Base-by-base conservation (phyloP, 1,140 invertebrate genomes). In the Mercenaria mercenaria region DNA sequence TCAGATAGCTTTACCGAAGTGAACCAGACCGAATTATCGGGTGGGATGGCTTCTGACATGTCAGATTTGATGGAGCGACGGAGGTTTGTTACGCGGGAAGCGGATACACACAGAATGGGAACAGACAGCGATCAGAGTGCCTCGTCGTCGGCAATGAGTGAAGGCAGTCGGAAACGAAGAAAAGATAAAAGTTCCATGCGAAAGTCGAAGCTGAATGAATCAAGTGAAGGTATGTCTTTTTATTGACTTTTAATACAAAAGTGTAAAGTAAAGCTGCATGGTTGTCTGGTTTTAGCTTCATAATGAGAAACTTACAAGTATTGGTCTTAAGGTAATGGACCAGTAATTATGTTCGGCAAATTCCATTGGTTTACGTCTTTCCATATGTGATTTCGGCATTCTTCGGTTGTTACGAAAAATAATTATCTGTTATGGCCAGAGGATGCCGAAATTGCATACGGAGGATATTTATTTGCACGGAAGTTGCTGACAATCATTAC, bases 181-280 rank as follows among this genome's bases (percentile, higher is more conserved):
- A 90, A 90, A 61, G 89, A 90, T 37, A 90, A 90, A 81, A 82
- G 77, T 39, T 86, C 89, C 39, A 84, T 90, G 83, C 59, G 89
- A 23, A 90, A 90, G 50, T 90, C 89, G 15, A 86, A 90, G 34
- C 64, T 90, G 37, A 90, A 90, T 64, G 52, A 80, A 61, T 64
- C 81, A 0, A 29, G 8, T 34, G 83, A 90, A 52, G 89, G 89
- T 90, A 82, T 47, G 89, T 80, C 56, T 59, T 23, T 59, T 59
- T 59, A 4, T 59, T 59, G 43, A 47, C 18, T 47, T 47, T 47
- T 18, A 47, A 47, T 47, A 10, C 43, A 47, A 18, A 10, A 47
- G 43, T 47, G 18, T 47, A 47, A 47, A n/a, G n/a, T n/a, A n/a
- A n/a, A n/a, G n/a, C n/a, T n/a, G n/a, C n/a, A n/a, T n/a, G n/a